Evolutionary conservation across 2,888 invertebrate species (phyloP).

Genomic region (Hydrotaea diabolus): DNA sequence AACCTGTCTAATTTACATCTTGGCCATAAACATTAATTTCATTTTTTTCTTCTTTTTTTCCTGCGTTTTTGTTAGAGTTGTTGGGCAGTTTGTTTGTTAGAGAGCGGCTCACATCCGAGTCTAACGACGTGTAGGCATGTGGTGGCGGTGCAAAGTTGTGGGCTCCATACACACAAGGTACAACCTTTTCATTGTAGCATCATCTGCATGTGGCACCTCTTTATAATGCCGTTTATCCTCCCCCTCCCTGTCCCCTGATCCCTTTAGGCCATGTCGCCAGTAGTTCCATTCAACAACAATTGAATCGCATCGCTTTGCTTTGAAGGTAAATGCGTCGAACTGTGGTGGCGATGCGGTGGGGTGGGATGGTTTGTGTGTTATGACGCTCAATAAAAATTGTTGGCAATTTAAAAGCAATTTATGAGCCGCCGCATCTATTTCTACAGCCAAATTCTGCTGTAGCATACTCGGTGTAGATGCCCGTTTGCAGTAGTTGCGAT

Average conservation of each 20-base stretch:
- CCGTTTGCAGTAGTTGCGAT: conserved; percentile 8
- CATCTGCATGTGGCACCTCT: conserved; percentile 2
- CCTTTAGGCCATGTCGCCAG: no score
- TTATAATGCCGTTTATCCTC: background rate
- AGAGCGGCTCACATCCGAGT: conserved; percentile 7
- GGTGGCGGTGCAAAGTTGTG: background rate
- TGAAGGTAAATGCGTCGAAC: background rate
- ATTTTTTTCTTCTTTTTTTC: no score
- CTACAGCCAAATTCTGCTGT: conserved; percentile 45
- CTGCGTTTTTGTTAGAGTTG: conserved; percentile 34
- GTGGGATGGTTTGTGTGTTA: conserved; percentile 42
- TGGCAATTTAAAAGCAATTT: conserved; percentile 67
- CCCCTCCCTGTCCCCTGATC: background rate
- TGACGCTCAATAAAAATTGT: conserved; percentile 66
- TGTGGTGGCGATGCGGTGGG: background rate
- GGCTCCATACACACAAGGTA: background rate
- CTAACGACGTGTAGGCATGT: background rate
- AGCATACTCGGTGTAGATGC: no score
- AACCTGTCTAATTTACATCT: conserved; percentile 66
- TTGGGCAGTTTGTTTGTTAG: no score
- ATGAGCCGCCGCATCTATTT: conserved; percentile 64
- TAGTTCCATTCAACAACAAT: no score
- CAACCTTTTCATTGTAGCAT: conserved; percentile 14
- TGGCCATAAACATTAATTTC: conserved; percentile 59
- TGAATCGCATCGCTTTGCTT: background rate